Percentiles rank a stretch among this genome's conserved stretches.
phyloP scores from a whole-genome alignment of 2,113 vertebrate species.

The Microcebus murinus region DNA sequence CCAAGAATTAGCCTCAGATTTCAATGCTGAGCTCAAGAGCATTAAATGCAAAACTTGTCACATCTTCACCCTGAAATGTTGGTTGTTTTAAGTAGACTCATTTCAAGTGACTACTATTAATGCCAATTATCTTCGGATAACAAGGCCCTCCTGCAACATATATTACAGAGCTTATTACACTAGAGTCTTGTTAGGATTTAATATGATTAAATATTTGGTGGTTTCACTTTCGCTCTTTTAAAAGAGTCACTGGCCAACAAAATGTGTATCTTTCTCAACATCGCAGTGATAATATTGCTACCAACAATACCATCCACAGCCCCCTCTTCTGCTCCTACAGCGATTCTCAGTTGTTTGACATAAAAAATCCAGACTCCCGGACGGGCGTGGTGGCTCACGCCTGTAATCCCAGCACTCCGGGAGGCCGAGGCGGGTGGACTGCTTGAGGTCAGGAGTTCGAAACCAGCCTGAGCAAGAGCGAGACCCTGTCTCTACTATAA shows the following conservation, averaged over 20 bases:
- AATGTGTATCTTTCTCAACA: background rate
- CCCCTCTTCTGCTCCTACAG: background rate
- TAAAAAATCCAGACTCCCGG: background rate
- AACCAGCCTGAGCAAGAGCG: too few species aligned
- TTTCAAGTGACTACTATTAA: background rate
- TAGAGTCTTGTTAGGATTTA: background rate
- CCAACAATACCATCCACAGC: fast-evolving
- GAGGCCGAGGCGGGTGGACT: too few species aligned
- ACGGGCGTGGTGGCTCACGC: too few species aligned
- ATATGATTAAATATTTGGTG: background rate
- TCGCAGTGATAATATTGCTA: background rate
- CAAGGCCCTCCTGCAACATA: background rate
- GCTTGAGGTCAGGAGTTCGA: too few species aligned
- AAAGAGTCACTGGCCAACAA: background rate
- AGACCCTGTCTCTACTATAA: too few species aligned
- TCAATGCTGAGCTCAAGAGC: background rate
- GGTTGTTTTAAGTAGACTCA: background rate
- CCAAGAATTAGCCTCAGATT: background rate
- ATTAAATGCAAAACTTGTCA: background rate
- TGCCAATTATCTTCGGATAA: background rate
- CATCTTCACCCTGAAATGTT: background rate
- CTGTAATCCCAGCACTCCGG: too few species aligned
- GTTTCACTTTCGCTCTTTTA: background rate
- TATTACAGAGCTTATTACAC: background rate
- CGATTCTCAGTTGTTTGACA: background rate